phyloP scores from a whole-genome alignment of 2,113 vertebrate genomes.

The Austrofundulus limnaeus region DNA sequence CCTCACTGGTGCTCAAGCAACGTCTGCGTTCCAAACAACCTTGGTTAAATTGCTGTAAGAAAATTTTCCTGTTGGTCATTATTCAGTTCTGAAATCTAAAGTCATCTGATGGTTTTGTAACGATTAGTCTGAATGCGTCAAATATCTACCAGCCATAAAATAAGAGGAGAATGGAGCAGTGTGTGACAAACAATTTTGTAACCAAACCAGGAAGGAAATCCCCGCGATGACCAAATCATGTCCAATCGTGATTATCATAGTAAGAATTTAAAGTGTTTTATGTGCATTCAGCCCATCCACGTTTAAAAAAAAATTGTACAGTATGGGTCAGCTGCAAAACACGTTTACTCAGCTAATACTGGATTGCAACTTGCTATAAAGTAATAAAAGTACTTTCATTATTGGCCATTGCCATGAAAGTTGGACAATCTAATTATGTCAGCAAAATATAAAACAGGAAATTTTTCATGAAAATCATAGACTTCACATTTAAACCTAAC shows the following conservation, averaged over 20 bases:
- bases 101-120: slow-evolving; percentile 56
- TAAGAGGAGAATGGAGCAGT: slow-evolving; percentile 21
- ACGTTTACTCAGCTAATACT: slow-evolving; percentile 6
- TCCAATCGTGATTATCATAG: slow-evolving; percentile 25
- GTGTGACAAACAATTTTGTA: slow-evolving; percentile 47
- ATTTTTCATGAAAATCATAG: too few species aligned
- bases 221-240: slow-evolving; percentile 29
- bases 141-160: slow-evolving; percentile 46
- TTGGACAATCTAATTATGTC: too few species aligned
- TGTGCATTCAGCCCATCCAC: slow-evolving; percentile 33
- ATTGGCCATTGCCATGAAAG: too few species aligned
- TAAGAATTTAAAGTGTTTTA: slow-evolving; percentile 16
- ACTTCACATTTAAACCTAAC: too few species aligned
- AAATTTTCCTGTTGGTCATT: slow-evolving; percentile 26
- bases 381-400: too few species aligned
- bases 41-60: slow-evolving; percentile 30
- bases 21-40: slow-evolving; percentile 30
- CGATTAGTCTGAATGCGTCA: slow-evolving; percentile 61
- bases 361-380: too few species aligned
- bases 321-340: slow-evolving; percentile 38
- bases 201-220: slow-evolving; percentile 59
- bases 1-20: slow-evolving; percentile 33
- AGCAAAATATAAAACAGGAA: too few species aligned
- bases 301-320: slow-evolving; percentile 19
- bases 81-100: slow-evolving; percentile 24